Conservation (phyloP, 2,888 invertebrate species). For the Meandrusa payeni region DNA sequence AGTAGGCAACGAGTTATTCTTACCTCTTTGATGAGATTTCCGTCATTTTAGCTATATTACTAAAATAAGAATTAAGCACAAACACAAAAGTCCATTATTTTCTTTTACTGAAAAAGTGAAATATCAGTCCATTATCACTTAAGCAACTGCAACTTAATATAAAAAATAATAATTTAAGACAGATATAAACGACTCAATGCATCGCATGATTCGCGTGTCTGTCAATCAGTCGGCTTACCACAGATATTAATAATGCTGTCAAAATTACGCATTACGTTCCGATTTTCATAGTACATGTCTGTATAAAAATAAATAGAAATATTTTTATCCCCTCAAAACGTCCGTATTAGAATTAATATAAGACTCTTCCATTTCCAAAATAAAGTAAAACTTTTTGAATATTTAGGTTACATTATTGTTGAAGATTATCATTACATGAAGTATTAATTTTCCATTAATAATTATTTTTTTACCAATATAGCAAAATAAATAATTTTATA, state of each 20-base stretch:
- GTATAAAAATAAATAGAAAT: too few relatives aligned
- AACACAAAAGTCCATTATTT: conserved; percentile 52
- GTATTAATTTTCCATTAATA: too few relatives aligned
- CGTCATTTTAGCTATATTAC: conserved; percentile 60
- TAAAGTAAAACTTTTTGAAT: too few relatives aligned
- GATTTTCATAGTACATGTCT: conserved; percentile 1
- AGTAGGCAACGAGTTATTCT: conserved; percentile 36
- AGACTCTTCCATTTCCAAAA: too few relatives aligned
- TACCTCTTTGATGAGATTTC: conserved; percentile 76
- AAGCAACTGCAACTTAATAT: background rate
- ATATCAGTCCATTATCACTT: conserved; percentile 29
- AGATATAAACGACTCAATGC: conserved; percentile 27
- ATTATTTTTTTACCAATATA: too few relatives aligned
- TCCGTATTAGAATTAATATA: too few relatives aligned
- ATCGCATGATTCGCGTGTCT: conserved; percentile 33
- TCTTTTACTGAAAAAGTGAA: conserved; percentile 27
- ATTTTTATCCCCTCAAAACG: too few relatives aligned
- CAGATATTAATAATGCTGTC: conserved; percentile 24
- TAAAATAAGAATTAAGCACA: conserved; percentile 40
- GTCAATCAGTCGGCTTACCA: conserved; percentile 27
- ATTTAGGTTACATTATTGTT: too few relatives aligned
- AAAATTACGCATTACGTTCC: conserved; percentile 28
- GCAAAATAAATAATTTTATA: too few relatives aligned
- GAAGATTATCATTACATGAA: too few relatives aligned
- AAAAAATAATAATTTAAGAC: conserved; percentile 9